Evolutionary conservation across 2,797 vertebrate species (phyloP).

Genomic region (Holocentrus rufus): DNA sequence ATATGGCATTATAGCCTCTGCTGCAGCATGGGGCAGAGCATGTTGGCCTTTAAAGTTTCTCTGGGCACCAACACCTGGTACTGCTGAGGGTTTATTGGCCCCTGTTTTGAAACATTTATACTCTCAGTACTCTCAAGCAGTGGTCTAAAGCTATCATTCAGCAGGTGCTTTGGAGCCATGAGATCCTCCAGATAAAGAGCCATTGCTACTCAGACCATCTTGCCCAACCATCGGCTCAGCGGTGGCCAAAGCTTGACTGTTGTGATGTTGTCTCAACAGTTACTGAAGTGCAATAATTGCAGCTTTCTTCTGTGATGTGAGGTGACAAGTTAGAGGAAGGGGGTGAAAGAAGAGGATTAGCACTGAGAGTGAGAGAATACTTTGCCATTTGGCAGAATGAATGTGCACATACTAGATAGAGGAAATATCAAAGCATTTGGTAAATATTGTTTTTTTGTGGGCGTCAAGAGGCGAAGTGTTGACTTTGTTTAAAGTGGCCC

Average conservation of each 20-base stretch:
- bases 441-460: conserved; percentile 68
- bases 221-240: conserved; percentile 70
- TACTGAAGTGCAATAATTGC: conserved; percentile 84
- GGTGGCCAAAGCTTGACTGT: conserved; percentile 75
- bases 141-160: conserved; percentile 63
- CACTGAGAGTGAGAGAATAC: conserved; percentile 66
- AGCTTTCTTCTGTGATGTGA: conserved; percentile 80
- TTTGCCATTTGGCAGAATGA: conserved; percentile 74
- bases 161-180: conserved; percentile 63
- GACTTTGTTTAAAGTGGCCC: conserved; percentile 48
- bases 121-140: conserved; percentile 48
- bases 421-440: conserved; percentile 59
- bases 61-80: conserved; percentile 55
- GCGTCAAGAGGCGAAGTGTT: conserved; percentile 63
- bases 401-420: conserved; percentile 52
- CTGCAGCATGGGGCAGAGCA: background rate
- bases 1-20: conserved; percentile 16
- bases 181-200: conserved; percentile 61
- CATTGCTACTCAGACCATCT: conserved; percentile 64
- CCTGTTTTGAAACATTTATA: conserved; percentile 58
- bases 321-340: conserved; percentile 76
- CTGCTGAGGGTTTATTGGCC: conserved; percentile 35
- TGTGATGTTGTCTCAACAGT: conserved; percentile 83
- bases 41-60: conserved; percentile 23
- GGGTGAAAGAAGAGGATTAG: conserved; percentile 61